Conservation (phyloP, 2,797 vertebrate species). For the Rhinella marina region DNA sequence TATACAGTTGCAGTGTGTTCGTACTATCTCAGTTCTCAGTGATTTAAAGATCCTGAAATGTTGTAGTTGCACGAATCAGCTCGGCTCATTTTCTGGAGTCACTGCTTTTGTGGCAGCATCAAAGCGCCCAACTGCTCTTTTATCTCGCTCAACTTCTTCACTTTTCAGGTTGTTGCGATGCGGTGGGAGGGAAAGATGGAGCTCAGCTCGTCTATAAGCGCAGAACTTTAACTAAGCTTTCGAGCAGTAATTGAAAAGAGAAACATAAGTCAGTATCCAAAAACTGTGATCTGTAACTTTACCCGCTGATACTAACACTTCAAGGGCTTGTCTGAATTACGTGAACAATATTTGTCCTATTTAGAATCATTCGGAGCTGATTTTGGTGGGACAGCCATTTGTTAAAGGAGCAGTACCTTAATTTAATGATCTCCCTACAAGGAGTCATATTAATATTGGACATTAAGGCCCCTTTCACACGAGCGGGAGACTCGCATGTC, state of each 20-base stretch:
- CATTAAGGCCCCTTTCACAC: too few relatives aligned
- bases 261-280: slow-evolving; percentile 41
- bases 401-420: not conserved
- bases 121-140: slow-evolving; percentile 39
- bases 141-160: slow-evolving; percentile 38
- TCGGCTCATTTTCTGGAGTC: slow-evolving; percentile 10
- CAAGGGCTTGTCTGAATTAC: not conserved
- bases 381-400: not conserved
- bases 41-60: not conserved
- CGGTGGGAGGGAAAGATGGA: slow-evolving; percentile 4
- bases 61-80: not conserved
- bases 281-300: slow-evolving; percentile 24
- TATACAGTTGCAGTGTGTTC: not conserved
- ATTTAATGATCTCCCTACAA: not conserved
- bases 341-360: not conserved
- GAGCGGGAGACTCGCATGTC: too few relatives aligned
- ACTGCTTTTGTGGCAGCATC: slow-evolving; percentile 18
- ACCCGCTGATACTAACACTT: not conserved
- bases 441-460: not conserved
- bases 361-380: not conserved
- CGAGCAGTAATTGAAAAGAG: slow-evolving; percentile 38
- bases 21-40: not conserved
- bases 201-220: not conserved
- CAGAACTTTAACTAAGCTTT: slow-evolving; percentile 38
- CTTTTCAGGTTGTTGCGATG: slow-evolving; percentile 30